phyloP scores from a whole-genome alignment of 92 coral and sea anemone species.

The Paragorgia papillata region DNA sequence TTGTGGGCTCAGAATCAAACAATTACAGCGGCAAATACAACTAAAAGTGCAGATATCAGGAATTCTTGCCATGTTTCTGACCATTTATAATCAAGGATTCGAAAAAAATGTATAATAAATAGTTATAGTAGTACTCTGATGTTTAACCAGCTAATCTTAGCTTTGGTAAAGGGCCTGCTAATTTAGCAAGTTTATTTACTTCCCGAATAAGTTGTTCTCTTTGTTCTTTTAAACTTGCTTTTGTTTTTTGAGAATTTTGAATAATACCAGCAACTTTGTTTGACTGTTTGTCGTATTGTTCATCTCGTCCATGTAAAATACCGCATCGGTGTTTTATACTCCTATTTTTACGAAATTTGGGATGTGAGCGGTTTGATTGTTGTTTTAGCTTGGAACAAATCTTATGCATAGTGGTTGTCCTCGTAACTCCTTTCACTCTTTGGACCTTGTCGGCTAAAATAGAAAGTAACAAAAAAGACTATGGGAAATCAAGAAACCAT shows the following conservation, averaged over 20 bases:
- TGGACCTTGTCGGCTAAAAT: constrained; percentile 47
- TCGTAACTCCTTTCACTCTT: constrained; percentile 75
- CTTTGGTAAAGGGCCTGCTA: constrained; percentile 87
- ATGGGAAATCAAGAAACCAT: too few relatives aligned
- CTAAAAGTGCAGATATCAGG: too few relatives aligned
- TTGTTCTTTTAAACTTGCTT: constrained; percentile 75
- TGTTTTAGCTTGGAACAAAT: constrained; percentile 72
- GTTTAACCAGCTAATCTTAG: constrained; percentile 31
- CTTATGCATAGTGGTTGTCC: constrained; percentile 83
- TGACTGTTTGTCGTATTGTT: constrained; percentile 73
- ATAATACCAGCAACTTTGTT: constrained; percentile 74
- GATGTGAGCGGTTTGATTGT: constrained; percentile 73
- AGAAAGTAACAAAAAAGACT: background rate
- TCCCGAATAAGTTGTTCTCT: constrained; percentile 79
- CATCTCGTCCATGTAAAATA: constrained; percentile 74
- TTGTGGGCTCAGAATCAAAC: too few relatives aligned
- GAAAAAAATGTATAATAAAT: too few relatives aligned
- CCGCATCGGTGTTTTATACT: constrained; percentile 91
- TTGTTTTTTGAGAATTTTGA: constrained; percentile 59
- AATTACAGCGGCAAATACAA: too few relatives aligned
- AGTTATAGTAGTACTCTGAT: too few relatives aligned
- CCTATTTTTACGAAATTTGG: constrained; percentile 48
- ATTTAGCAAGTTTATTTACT: constrained; percentile 77
- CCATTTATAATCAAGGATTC: too few relatives aligned
- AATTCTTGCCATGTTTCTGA: too few relatives aligned